A percentile compares a stretch with the other conserved stretches of the same genome.
phyloP scores from a whole-genome alignment of 2,797 vertebrate species.

The Anguilla pacifica region DNA sequence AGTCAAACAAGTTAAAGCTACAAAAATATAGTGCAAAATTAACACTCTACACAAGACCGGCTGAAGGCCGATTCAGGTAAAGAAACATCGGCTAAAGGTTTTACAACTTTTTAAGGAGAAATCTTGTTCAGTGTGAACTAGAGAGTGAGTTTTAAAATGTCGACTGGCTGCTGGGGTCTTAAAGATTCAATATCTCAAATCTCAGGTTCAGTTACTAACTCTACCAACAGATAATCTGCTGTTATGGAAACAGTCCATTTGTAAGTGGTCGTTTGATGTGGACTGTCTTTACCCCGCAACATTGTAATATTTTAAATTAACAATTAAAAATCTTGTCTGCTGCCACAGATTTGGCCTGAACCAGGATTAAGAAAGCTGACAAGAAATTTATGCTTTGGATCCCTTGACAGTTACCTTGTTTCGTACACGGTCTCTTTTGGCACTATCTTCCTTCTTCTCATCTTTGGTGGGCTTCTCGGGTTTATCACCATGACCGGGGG shows the following conservation, averaged over 20 bases:
- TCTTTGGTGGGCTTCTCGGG: slow-evolving; percentile 80
- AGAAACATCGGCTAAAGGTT: neutral
- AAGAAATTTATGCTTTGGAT: neutral
- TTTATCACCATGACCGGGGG: slow-evolving; percentile 68
- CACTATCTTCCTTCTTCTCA: slow-evolving; percentile 83
- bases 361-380: neutral
- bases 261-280: neutral
- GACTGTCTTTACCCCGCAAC: no score
- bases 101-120: no score
- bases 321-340: no score
- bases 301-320: no score
- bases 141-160: no score
- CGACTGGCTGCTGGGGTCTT: neutral
- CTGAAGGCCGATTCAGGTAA: neutral
- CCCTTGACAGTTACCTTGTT: slow-evolving; percentile 81
- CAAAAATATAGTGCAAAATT: neutral
- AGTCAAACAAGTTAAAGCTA: neutral
- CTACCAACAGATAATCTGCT: neutral
- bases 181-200: neutral
- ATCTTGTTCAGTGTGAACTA: no score
- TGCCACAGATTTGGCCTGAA: neutral
- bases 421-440: slow-evolving; percentile 88
- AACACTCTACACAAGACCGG: neutral
- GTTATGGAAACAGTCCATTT: neutral
- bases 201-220: neutral